A percentile compares a stretch with the other conserved stretches of the same genome.
Conservation (phyloP, 2,797 vertebrate genomes). For the Tiaroga cobitis region DNA sequence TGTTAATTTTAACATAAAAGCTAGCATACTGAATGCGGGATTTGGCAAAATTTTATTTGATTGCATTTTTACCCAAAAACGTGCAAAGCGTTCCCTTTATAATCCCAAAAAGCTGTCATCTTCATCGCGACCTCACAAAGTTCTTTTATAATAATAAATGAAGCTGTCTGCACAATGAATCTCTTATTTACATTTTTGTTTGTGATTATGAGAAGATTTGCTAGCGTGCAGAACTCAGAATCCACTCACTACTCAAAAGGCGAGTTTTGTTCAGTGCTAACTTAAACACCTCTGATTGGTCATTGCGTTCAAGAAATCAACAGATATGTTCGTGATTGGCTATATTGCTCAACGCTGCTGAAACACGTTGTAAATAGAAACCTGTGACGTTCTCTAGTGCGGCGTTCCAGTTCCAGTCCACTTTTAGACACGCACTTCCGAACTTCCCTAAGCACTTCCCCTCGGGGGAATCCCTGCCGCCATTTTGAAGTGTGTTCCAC, state of each 20-base stretch:
- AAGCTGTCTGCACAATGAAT: neutral
- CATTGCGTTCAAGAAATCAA: neutral
- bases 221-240: neutral
- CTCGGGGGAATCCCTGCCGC: too few species aligned
- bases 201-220: neutral
- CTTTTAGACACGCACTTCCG: too few species aligned
- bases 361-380: neutral
- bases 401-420: too few species aligned
- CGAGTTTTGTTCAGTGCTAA: neutral
- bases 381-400: neutral
- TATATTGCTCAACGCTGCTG: neutral
- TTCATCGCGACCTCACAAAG: neutral
- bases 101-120: neutral
- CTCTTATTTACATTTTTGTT: neutral
- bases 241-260: neutral
- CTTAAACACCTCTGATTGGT: neutral
- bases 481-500: too few species aligned
- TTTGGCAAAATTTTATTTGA: neutral
- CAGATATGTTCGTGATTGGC: neutral
- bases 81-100: neutral
- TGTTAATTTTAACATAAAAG: neutral
- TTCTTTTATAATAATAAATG: neutral
- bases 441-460: too few species aligned
- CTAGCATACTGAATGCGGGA: neutral
- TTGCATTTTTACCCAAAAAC: neutral